Evolutionary conservation across 1,140 invertebrate genomes (phyloP), one percentile per base, ranked within the genome.

Genomic region (Palaemon carinicauda): DNA sequence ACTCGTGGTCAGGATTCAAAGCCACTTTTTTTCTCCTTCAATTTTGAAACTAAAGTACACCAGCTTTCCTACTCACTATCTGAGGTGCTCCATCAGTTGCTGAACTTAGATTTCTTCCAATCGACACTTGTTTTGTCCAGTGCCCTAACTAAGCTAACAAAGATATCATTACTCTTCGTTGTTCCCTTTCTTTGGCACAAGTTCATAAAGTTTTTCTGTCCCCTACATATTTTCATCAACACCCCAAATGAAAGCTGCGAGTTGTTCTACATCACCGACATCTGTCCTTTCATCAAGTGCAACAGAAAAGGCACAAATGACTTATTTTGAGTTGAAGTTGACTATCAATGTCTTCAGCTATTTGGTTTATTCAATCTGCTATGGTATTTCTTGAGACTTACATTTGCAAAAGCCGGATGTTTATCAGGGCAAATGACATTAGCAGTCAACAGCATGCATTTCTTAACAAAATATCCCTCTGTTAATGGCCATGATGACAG

Each of bases 351-450:
- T 80, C 17, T 21, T 80, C 52, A 12, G 79, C 51, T n/a, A 80
- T 17, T 33, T 65, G 53, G 53, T 60, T 65, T 15, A 80, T 41
- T 69, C 79, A 65, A 3, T 80, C 31, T 80, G 79, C 54, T 65
- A 69, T 56, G 60, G 54, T 80, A 41, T 80, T 80, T 60, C 79
- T 65, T 65, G 79, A 65, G 79, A 33, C 79, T 80, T 31, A 80
- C 50, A 24, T 80, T 80, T 80, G 79, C 79, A 65, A 80, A 80
- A 10, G 54, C 7, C 29, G 19, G 24, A 80, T 56, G 54, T 41
- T 80, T 80, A 65, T 80, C 53, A 5, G 79, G 79, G 79, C 54
- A 80, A 53, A 79, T 79, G 29, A 27, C 52, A 27, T 79, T 21
- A 54, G 52, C 10, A n/a, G 77, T 27, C 50, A 79, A 54, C 51